These are phyloP conservation scores for Thamnaconus septentrionalis DNA, from an alignment of 2,113 vertebrate genomes.

Conservation along the genomic window DNA sequence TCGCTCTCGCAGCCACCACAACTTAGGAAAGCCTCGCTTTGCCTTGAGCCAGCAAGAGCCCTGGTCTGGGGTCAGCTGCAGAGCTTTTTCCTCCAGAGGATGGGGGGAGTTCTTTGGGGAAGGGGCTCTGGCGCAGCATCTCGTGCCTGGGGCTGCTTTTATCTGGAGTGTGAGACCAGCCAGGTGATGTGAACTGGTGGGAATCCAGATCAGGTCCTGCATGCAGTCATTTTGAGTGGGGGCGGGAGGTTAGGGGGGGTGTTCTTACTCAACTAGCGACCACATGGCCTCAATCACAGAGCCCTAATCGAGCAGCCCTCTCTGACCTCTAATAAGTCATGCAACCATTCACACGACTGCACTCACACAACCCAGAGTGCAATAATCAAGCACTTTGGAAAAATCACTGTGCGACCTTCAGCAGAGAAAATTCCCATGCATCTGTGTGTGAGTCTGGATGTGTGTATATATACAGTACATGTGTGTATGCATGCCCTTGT, in stretches of 20 bases:
- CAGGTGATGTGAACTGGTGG: constrained; percentile 41
- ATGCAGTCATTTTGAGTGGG: constrained; percentile 42
- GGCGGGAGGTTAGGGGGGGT: constrained; percentile 31
- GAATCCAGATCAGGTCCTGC: constrained; percentile 33
- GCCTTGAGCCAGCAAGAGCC: constrained; percentile 23
- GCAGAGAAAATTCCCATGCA: constrained; percentile 56
- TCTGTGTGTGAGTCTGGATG: constrained; percentile 24
- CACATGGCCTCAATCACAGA: constrained; percentile 56
- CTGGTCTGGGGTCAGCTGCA: constrained; percentile 45
- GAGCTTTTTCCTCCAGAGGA: constrained; percentile 26
- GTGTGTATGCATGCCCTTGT: constrained; percentile 12
- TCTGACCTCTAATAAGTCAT: constrained; percentile 61
- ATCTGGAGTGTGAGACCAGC: constrained; percentile 29
- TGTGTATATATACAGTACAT: constrained; percentile 1
- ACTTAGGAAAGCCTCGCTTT: constrained; percentile 38
- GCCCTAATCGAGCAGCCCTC: constrained; percentile 37
- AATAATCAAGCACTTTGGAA: constrained; percentile 45
- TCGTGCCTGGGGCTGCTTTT: constrained; percentile 25
- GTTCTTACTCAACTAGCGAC: constrained; percentile 53
- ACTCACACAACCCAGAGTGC: constrained; percentile 23
- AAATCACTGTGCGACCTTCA: constrained; percentile 59
- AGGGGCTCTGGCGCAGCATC: constrained; percentile 14
- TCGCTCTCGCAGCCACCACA: constrained; percentile 37
- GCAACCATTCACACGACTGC: constrained; percentile 30
- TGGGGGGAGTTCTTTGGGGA: constrained; percentile 26